phyloP scores from a whole-genome alignment of 2,113 vertebrate species.

The Jacana jacana region DNA sequence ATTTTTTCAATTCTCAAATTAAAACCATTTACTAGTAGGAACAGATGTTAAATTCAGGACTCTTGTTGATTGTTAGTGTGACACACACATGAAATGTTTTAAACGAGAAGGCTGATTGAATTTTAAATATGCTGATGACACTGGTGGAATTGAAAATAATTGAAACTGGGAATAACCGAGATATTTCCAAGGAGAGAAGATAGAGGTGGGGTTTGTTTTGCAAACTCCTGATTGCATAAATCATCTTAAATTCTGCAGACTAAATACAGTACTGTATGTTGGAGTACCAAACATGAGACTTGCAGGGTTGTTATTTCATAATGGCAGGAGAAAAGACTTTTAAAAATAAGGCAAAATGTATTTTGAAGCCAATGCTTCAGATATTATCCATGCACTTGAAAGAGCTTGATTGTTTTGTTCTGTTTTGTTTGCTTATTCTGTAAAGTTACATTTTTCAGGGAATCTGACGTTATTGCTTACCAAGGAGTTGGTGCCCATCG shows the following conservation, averaged over 20 bases:
- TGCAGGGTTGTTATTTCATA: background rate
- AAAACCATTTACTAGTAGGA: slow-evolving; percentile 68
- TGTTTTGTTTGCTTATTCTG: background rate
- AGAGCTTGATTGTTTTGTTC: background rate
- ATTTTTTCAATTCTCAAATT: slow-evolving; percentile 73
- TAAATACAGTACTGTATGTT: background rate
- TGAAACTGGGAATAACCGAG: slow-evolving; percentile 45
- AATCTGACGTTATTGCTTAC: background rate
- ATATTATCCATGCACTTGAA: background rate
- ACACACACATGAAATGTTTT: slow-evolving; percentile 60
- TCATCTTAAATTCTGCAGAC: background rate
- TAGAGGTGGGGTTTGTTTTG: background rate
- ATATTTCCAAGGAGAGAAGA: background rate
- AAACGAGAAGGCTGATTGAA: slow-evolving; percentile 71
- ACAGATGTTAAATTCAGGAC: slow-evolving; percentile 76
- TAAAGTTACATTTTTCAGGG: background rate
- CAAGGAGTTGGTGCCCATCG: no score
- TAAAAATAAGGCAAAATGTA: background rate
- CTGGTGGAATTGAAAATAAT: slow-evolving; percentile 56
- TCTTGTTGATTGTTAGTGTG: slow-evolving; percentile 68
- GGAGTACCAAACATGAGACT: background rate
- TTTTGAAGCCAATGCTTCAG: background rate
- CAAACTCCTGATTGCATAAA: background rate
- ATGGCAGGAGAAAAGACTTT: background rate
- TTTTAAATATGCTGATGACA: slow-evolving; percentile 73